A percentile compares a stretch with the other conserved stretches of the same genome.
These are phyloP conservation scores for Heliconius hewitsoni DNA, from an alignment of 1,140 invertebrate species.

Conservation along the genomic window DNA sequence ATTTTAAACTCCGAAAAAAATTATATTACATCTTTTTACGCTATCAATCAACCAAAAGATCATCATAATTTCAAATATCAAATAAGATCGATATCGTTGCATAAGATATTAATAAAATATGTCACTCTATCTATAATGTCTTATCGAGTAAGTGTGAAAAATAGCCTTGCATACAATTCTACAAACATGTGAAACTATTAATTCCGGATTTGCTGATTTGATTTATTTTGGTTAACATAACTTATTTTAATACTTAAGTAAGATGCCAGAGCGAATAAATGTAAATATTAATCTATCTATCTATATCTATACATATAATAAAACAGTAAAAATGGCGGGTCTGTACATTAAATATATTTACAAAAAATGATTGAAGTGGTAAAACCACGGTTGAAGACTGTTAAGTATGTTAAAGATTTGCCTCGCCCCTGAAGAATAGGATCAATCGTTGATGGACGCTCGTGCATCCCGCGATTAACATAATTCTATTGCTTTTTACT, in stretches of 20 bases:
- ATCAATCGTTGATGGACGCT: too few relatives aligned
- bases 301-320: too few relatives aligned
- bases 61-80: background rate
- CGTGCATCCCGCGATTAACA: too few relatives aligned
- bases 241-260: background rate
- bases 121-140: conserved; percentile 23
- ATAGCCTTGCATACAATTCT: background rate
- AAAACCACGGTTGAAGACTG: too few relatives aligned
- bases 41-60: background rate
- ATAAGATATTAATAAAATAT: conserved; percentile 15
- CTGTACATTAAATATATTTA: too few relatives aligned
- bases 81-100: conserved; percentile 10
- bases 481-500: too few relatives aligned
- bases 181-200: background rate
- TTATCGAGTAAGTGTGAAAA: conserved; percentile 17
- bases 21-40: background rate
- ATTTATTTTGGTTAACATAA: background rate
- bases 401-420: too few relatives aligned
- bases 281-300: too few relatives aligned
- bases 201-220: background rate
- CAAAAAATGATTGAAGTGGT: too few relatives aligned
- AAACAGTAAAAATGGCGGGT: too few relatives aligned
- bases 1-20: background rate
- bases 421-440: too few relatives aligned
- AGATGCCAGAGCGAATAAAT: background rate